Evolutionary conservation across 2,113 vertebrate species (phyloP).

Genomic region (Pteropus alecto): DNA sequence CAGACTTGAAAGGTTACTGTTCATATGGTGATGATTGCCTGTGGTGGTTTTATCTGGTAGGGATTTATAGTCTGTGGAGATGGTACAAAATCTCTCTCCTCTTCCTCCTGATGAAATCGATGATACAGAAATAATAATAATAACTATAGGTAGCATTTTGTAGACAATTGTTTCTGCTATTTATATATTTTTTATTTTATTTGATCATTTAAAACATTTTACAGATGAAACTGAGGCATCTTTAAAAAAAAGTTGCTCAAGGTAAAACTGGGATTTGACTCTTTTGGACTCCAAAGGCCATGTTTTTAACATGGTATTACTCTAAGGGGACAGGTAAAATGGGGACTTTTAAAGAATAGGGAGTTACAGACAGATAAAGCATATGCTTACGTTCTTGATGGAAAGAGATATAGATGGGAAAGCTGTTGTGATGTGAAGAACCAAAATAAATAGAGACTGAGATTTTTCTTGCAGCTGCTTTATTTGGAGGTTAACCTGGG

Average conservation of each 20-base stretch:
- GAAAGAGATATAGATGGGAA: not conserved
- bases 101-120: not conserved
- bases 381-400: constrained; percentile 1
- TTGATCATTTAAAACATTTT: constrained; percentile 27
- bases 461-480: constrained; percentile 48
- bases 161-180: not conserved
- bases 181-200: not conserved
- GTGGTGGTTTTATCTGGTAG: not conserved
- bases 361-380: not conserved
- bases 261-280: not conserved
- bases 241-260: not conserved
- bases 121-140: not conserved
- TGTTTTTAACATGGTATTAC: constrained; percentile 20
- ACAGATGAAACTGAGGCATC: not conserved
- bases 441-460: constrained; percentile 23
- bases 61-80: not conserved
- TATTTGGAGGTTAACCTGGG: constrained; percentile 47
- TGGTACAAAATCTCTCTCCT: not conserved
- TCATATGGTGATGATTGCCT: not conserved
- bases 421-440: constrained; percentile 33
- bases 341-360: not conserved
- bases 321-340: not conserved
- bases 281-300: not conserved
- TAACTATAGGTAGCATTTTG: not conserved
- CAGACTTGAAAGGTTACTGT: not conserved